Evolutionary conservation across 2,113 vertebrate species (phyloP).

Genomic region (Tachuris rubrigastra): DNA sequence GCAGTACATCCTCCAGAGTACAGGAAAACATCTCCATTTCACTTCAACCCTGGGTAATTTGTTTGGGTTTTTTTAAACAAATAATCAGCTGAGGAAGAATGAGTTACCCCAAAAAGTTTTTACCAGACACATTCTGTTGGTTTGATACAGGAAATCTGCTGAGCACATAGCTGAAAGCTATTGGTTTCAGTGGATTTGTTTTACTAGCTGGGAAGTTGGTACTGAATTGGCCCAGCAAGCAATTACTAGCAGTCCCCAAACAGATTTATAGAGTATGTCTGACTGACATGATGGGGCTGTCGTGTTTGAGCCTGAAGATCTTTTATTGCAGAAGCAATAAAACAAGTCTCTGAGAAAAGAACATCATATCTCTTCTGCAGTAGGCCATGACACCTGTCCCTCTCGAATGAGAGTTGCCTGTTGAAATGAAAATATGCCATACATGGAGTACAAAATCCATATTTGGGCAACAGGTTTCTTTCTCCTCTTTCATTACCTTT

Average conservation of each 20-base stretch:
- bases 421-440: background rate
- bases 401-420: background rate
- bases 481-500: background rate
- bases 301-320: background rate
- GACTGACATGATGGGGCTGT: background rate
- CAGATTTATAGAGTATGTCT: background rate
- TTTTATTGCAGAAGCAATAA: background rate
- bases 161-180: background rate
- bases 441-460: background rate
- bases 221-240: background rate
- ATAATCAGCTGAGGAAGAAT: background rate
- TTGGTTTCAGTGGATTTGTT: background rate
- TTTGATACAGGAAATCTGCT: background rate
- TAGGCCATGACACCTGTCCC: background rate
- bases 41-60: background rate
- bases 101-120: background rate
- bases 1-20: background rate
- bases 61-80: background rate
- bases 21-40: background rate
- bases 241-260: background rate
- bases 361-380: background rate
- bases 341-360: background rate
- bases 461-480: accelerated
- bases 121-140: background rate
- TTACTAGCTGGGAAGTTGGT: background rate